These are phyloP conservation scores for Pitangus sulphuratus DNA, from an alignment of 2,797 vertebrate species.

Conservation along the genomic window DNA sequence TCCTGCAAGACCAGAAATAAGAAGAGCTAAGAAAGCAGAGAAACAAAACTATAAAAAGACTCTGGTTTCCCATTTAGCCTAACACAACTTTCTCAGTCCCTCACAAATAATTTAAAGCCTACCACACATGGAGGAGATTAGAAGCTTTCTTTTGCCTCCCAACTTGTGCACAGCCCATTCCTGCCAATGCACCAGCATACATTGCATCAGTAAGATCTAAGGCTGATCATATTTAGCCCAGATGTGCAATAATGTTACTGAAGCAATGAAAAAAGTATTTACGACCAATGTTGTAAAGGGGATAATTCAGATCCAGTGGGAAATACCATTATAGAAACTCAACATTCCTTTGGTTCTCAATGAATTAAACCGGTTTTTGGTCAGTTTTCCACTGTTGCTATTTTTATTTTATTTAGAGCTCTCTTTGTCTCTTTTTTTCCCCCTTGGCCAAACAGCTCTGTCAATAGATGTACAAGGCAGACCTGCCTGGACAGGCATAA, in stretches of 20 bases:
- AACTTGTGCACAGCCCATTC: not conserved
- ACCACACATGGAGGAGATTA: not conserved
- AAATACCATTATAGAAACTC: slow-evolving; percentile 7
- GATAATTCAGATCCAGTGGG: not conserved
- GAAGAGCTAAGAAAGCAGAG: not conserved
- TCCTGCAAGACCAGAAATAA: slow-evolving; percentile 27
- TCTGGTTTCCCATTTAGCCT: not conserved
- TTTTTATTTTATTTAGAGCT: not conserved
- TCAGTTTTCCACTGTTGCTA: not conserved
- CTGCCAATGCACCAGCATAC: not conserved
- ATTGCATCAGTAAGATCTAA: not conserved
- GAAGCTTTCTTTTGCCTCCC: not conserved
- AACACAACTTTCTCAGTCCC: not conserved
- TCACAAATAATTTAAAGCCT: not conserved
- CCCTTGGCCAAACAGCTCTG: not conserved
- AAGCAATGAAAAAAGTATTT: not conserved
- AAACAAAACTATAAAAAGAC: slow-evolving; percentile 30
- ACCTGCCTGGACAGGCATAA: not conserved
- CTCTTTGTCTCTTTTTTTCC: not conserved
- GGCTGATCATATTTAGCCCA: not conserved
- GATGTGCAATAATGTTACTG: not conserved
- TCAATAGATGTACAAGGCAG: not conserved
- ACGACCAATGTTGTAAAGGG: not conserved
- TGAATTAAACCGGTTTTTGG: not conserved
- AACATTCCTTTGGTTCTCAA: not conserved